Conservation (phyloP, 2,797 vertebrate species). For the Lagorchestes hirsutus region DNA sequence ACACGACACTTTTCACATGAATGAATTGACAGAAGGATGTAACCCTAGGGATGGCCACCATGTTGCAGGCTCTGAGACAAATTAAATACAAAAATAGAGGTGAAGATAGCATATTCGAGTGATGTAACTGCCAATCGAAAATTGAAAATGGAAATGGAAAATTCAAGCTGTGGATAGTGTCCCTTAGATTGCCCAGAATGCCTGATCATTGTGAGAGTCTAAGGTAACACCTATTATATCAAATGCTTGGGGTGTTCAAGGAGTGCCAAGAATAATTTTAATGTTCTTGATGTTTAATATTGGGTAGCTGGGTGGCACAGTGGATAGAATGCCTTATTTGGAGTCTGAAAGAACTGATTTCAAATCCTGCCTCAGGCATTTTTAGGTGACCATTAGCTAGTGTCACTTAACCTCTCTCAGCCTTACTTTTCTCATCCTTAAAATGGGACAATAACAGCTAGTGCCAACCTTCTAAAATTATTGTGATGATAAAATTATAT, state of each 20-base stretch:
- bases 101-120: background rate
- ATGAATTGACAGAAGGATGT: background rate
- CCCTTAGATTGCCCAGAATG: fast-evolving
- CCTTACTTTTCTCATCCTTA: background rate
- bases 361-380: background rate
- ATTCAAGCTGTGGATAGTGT: background rate
- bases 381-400: background rate
- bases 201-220: background rate
- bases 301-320: background rate
- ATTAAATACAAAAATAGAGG: background rate
- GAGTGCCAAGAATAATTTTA: background rate
- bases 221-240: background rate
- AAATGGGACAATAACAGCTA: background rate
- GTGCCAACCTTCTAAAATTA: background rate
- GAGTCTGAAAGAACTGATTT: background rate
- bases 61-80: background rate
- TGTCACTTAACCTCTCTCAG: background rate
- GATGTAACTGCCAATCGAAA: background rate
- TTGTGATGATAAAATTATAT: background rate
- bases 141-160: background rate
- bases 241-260: background rate
- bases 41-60: background rate
- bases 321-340: background rate
- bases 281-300: background rate
- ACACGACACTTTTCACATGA: background rate